Evolutionary conservation across 2,888 invertebrate species (phyloP).

Genomic region (Plagiodera versicolora): DNA sequence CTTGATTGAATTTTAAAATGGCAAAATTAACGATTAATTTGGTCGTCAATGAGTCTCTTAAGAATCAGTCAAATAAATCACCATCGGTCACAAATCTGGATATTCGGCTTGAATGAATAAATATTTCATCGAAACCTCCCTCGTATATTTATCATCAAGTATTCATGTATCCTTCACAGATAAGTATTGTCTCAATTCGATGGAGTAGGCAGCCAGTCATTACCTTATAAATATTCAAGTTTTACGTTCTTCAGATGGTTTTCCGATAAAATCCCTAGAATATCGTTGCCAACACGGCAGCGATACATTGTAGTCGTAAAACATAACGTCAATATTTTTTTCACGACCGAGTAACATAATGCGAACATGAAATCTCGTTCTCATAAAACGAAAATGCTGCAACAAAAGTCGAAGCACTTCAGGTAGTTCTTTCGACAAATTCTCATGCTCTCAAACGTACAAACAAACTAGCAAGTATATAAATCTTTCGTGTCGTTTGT

Average conservation of each 20-base stretch:
- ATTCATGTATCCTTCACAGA: no score
- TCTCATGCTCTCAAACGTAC: neutral
- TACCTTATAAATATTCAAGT: neutral
- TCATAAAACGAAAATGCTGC: neutral
- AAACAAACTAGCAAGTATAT: neutral
- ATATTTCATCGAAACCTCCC: no score
- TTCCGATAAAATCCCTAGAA: neutral
- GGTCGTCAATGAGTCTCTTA: no score
- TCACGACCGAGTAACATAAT: neutral
- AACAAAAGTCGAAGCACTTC: constrained; percentile 1
- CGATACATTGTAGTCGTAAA: neutral
- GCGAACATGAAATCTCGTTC: neutral
- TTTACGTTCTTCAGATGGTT: neutral
- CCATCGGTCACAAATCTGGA: no score
- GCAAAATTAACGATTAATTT: no score
- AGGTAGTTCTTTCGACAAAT: neutral
- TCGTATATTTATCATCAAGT: no score
- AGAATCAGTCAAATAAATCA: no score
- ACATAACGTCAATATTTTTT: neutral
- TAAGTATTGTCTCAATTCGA: no score
- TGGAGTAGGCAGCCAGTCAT: no score
- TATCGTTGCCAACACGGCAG: neutral
- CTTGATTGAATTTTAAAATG: no score
- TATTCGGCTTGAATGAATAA: no score
- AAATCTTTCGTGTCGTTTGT: neutral